These are phyloP conservation scores for Pao palembangensis DNA, from an alignment of 2,113 vertebrate species.

Conservation along the genomic window DNA sequence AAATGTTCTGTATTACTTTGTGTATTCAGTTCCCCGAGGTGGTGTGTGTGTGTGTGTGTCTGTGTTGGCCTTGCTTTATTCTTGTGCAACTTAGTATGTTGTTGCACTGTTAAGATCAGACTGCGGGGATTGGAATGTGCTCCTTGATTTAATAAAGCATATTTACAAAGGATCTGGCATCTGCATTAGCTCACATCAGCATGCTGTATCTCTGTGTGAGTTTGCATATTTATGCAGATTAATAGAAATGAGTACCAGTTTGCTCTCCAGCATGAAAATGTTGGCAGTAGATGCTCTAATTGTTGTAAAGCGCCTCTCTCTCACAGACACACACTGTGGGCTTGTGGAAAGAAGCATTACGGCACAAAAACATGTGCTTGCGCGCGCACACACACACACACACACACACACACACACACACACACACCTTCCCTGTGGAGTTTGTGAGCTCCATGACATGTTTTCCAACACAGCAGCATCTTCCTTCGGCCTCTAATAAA, in stretches of 20 bases:
- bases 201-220: conserved; percentile 13
- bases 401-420: conserved; percentile 5
- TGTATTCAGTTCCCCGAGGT: conserved; percentile 24
- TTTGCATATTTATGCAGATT: conserved; percentile 1
- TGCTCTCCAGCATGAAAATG: conserved; percentile 33
- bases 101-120: conserved; percentile 21
- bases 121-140: conserved; percentile 49
- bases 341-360: not conserved
- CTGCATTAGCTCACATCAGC: conserved; percentile 1
- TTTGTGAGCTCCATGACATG: conserved; percentile 53
- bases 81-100: conserved; percentile 37
- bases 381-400: not conserved
- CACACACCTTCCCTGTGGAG: conserved; percentile 52
- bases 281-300: conserved; percentile 16
- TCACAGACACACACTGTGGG: not conserved
- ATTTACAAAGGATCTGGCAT: conserved; percentile 16
- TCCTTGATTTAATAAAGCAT: conserved; percentile 44
- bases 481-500: conserved; percentile 70
- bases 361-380: not conserved
- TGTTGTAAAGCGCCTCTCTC: conserved; percentile 7
- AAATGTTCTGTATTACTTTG: conserved; percentile 31
- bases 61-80: conserved; percentile 35
- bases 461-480: conserved; percentile 67
- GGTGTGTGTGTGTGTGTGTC: not conserved
- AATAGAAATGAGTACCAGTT: conserved; percentile 9